These are phyloP conservation scores for Drosophila subobscura DNA, from an alignment of 1,140 invertebrate genomes.

Conservation along the genomic window DNA sequence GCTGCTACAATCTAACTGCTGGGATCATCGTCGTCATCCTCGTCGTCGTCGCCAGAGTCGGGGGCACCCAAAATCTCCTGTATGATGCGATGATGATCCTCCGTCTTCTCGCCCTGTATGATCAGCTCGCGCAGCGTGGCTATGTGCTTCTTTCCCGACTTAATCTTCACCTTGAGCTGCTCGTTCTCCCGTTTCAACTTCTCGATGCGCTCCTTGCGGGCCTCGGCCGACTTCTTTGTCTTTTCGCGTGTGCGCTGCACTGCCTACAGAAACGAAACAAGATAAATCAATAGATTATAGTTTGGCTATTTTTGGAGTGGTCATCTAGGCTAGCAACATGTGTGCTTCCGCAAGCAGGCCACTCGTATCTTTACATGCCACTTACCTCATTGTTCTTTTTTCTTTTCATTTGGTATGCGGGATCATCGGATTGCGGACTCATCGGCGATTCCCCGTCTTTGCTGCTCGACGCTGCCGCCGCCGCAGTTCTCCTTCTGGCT, in stretches of 20 bases:
- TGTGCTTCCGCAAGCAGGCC: not conserved
- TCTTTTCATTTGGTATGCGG: constrained; percentile 74
- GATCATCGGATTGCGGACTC: constrained; percentile 59
- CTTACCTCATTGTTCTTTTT: constrained; percentile 80
- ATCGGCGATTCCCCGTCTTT: constrained; percentile 25
- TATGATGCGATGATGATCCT: constrained; percentile 58
- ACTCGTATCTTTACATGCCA: constrained; percentile 30
- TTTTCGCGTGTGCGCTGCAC: constrained; percentile 79
- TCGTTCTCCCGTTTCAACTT: constrained; percentile 61
- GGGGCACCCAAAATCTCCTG: constrained; percentile 60
- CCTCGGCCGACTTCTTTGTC: constrained; percentile 68
- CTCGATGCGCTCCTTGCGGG: constrained; percentile 73
- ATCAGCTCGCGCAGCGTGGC: constrained; percentile 55
- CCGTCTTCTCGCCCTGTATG: constrained; percentile 59
- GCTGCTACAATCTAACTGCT: not conserved
- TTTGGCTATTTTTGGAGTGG: constrained; percentile 56
- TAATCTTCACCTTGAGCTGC: constrained; percentile 50
- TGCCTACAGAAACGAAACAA: constrained; percentile 53
- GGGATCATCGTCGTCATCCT: not conserved
- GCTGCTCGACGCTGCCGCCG: constrained; percentile 44
- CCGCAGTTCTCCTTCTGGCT: constrained; percentile 70
- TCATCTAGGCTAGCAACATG: constrained; percentile 62
- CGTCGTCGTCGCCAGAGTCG: constrained; percentile 45
- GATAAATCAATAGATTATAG: constrained; percentile 34
- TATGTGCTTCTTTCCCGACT: constrained; percentile 58